Conservation (phyloP, 2,113 vertebrate species). For the Talpa occidentalis region DNA sequence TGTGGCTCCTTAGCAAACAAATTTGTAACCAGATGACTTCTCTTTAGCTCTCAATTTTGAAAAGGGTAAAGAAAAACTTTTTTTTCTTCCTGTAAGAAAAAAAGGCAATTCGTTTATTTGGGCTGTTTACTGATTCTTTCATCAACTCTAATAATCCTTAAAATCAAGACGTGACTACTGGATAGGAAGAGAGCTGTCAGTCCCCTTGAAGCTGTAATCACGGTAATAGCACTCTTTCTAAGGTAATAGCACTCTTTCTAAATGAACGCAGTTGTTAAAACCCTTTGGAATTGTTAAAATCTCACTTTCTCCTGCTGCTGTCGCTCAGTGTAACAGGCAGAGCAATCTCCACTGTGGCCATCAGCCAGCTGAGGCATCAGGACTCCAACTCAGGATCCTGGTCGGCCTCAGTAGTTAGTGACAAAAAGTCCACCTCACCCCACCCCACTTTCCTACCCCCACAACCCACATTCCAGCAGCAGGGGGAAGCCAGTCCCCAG, state of each 20-base stretch:
- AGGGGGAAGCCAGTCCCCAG: background rate
- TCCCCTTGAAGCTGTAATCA: background rate
- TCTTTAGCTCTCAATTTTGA: background rate
- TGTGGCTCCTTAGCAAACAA: background rate
- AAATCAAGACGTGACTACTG: background rate
- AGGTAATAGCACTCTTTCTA: background rate
- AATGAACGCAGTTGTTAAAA: background rate
- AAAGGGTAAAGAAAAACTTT: background rate
- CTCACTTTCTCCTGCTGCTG: no score
- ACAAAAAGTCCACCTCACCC: background rate
- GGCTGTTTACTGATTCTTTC: background rate
- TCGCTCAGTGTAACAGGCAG: background rate
- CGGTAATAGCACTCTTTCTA: background rate
- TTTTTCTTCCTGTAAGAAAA: background rate
- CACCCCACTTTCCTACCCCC: background rate
- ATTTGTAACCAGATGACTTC: background rate
- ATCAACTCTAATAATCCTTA: background rate
- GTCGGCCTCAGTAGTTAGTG: no score
- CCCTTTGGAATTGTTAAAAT: background rate
- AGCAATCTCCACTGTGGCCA: rapidly evolving
- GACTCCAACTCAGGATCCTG: rapidly evolving
- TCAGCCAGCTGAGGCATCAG: rapidly evolving
- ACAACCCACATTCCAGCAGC: rapidly evolving
- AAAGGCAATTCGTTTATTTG: background rate
- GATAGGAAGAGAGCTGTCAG: background rate